A percentile compares a stretch with the other conserved stretches of the same genome.
Evolutionary conservation across 2,888 invertebrate species (phyloP).

Genomic region (Malacosoma neustria): DNA sequence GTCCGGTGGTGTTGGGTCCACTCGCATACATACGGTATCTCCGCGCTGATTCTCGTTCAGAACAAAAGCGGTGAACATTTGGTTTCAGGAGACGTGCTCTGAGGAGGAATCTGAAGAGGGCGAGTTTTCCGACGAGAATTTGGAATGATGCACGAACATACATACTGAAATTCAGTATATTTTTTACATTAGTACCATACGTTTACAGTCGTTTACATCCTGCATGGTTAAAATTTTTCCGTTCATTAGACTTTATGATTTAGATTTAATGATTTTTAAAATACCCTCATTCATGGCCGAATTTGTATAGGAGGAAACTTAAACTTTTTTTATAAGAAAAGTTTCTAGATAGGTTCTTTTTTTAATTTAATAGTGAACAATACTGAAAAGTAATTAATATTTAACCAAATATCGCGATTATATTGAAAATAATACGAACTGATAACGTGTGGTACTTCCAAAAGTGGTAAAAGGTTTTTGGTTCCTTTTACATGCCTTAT

Average conservation of each 20-base stretch:
- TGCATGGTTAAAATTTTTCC: not conserved
- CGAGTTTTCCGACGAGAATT: conserved; percentile 64
- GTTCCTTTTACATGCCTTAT: not conserved
- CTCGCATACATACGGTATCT: conserved; percentile 43
- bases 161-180: not conserved
- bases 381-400: too few relatives aligned
- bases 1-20: not conserved
- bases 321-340: too few relatives aligned
- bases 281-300: too few relatives aligned
- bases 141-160: conserved; percentile 49
- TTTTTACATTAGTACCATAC: not conserved
- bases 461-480: not conserved
- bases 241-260: too few relatives aligned
- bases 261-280: too few relatives aligned
- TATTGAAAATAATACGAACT: too few relatives aligned
- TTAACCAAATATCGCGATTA: too few relatives aligned
- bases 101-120: conserved; percentile 67
- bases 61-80: conserved; percentile 52
- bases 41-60: conserved; percentile 33
- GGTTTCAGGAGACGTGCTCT: conserved; percentile 72
- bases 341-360: too few relatives aligned
- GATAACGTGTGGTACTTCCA: not conserved
- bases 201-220: not conserved
- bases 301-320: too few relatives aligned
- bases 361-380: too few relatives aligned